Evolutionary conservation across 1,140 invertebrate species (phyloP).

Genomic region (Drosophila navojoa): DNA sequence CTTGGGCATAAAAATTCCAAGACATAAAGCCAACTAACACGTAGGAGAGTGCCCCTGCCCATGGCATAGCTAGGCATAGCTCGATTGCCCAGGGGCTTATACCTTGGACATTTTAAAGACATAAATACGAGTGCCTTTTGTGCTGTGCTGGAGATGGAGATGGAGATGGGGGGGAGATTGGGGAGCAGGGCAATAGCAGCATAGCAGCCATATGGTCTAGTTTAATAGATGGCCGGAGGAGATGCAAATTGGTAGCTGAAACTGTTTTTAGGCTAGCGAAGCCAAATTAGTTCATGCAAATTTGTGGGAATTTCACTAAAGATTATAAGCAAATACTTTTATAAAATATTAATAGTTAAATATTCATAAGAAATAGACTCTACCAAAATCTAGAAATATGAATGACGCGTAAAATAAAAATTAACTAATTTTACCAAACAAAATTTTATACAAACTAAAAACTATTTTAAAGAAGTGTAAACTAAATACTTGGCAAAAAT

Average conservation of each 20-base stretch:
- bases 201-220: slow-evolving; percentile 8
- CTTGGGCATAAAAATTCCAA: slow-evolving; percentile 71
- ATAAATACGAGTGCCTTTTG: slow-evolving; percentile 63
- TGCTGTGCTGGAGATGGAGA: background rate
- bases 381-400: too few species aligned
- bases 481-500: too few species aligned
- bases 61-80: background rate
- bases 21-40: slow-evolving; percentile 66
- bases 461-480: too few species aligned
- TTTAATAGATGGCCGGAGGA: slow-evolving; percentile 4
- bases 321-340: too few species aligned
- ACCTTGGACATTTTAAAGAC: slow-evolving; percentile 45
- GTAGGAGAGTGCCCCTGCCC: slow-evolving; percentile 20
- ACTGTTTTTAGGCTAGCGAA: background rate
- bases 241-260: background rate
- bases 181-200: background rate
- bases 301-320: too few species aligned
- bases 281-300: too few species aligned
- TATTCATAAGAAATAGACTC: too few species aligned
- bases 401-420: too few species aligned
- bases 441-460: too few species aligned
- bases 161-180: too few species aligned
- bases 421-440: too few species aligned
- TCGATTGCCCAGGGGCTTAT: slow-evolving; percentile 30
- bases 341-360: background rate